Percentiles rank a stretch among this genome's conserved stretches.
These are phyloP conservation scores for Neoitamus cyanurus DNA, from an alignment of 2,888 invertebrate genomes.

Conservation along the genomic window DNA sequence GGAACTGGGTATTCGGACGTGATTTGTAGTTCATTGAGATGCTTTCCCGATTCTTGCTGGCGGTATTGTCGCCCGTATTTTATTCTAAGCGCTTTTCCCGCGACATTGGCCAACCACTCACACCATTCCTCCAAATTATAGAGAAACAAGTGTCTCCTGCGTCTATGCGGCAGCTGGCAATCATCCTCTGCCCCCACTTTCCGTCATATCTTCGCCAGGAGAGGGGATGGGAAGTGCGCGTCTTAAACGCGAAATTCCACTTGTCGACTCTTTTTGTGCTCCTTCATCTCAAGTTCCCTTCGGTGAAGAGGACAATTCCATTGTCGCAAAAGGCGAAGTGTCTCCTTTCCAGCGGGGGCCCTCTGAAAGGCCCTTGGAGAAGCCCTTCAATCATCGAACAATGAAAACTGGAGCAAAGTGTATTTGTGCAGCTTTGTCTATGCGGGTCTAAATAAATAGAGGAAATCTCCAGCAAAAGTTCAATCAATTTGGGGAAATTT, in stretches of 20 bases:
- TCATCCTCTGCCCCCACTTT: neutral
- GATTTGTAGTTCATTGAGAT: slow-evolving; percentile 29
- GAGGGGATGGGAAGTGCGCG: neutral
- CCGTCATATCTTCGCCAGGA: neutral
- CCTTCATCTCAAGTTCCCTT: slow-evolving; percentile 14
- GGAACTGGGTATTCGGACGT: neutral
- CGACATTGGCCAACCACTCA: slow-evolving; percentile 5
- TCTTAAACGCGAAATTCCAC: slow-evolving; percentile 28
- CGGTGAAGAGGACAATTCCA: slow-evolving; percentile 46
- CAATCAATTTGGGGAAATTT: slow-evolving; percentile 37
- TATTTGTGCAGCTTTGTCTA: slow-evolving; percentile 42
- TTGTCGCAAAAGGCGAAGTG: slow-evolving; percentile 47
- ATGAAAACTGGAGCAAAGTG: slow-evolving; percentile 42
- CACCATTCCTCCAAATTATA: neutral
- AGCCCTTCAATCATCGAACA: slow-evolving; percentile 46
- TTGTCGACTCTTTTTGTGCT: slow-evolving; percentile 26
- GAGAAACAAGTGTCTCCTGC: neutral
- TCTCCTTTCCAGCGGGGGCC: neutral
- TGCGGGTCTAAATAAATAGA: slow-evolving; percentile 40
- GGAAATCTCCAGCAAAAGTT: slow-evolving; percentile 27
- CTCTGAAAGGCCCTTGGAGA: slow-evolving; percentile 43
- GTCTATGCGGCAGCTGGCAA: neutral
- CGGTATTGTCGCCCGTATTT: neutral
- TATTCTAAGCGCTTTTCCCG: neutral
- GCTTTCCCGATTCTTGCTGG: slow-evolving; percentile 10